A percentile compares a stretch with the other conserved stretches of the same genome.
Conservation (phyloP, 2,797 vertebrate genomes). For the Schizopygopsis malacanthus region DNA sequence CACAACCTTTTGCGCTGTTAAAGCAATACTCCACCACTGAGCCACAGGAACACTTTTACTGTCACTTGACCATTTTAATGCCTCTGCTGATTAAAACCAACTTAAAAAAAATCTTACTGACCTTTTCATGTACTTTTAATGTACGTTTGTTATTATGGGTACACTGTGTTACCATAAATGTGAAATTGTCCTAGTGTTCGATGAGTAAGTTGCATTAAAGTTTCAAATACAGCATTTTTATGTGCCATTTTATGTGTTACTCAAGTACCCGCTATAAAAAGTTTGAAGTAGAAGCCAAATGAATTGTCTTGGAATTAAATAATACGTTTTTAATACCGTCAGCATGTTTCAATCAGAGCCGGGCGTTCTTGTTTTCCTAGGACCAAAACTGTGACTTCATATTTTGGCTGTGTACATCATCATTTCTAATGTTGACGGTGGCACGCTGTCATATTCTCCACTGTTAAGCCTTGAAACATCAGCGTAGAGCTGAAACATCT, state of each 20-base stretch:
- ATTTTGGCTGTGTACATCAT: constrained; percentile 59
- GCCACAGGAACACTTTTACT: background rate
- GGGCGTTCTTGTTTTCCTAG: constrained; percentile 33
- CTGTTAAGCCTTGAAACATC: constrained; percentile 36
- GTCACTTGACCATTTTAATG: background rate
- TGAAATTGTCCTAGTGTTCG: background rate
- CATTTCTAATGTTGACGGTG: constrained; percentile 44
- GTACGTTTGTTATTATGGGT: background rate
- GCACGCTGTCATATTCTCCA: constrained; percentile 62
- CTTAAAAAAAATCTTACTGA: background rate
- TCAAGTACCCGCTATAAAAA: background rate
- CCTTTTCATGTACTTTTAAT: background rate
- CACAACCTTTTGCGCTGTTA: no score
- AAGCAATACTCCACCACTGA: no score
- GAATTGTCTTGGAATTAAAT: constrained; percentile 8
- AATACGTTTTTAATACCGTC: background rate
- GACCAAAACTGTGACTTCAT: constrained; percentile 64
- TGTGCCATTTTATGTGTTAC: background rate
- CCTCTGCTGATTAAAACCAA: background rate
- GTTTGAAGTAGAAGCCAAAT: background rate
- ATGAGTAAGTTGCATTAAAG: background rate
- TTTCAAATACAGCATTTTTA: constrained; percentile 21
- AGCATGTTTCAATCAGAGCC: constrained; percentile 29
- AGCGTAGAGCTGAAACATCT: constrained; percentile 7
- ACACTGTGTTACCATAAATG: background rate